Evolutionary conservation across 2,113 vertebrate species (phyloP).

Genomic region (Cranoglanis bouderius): DNA sequence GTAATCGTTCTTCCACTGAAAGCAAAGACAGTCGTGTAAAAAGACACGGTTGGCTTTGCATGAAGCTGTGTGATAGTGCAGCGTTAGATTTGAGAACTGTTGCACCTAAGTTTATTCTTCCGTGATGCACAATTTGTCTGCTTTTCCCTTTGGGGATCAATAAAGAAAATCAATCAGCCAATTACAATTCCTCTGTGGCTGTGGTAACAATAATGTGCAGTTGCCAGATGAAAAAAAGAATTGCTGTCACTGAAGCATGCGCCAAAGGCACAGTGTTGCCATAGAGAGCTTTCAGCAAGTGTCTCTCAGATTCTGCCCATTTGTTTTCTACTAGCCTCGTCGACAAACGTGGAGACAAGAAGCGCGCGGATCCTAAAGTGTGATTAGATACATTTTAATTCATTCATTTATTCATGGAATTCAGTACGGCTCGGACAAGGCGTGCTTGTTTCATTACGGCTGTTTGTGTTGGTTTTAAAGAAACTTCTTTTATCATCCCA

Average conservation of each 20-base stretch:
- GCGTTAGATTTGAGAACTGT: constrained; percentile 2
- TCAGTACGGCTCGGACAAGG: constrained; percentile 66
- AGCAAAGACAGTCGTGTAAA: not conserved
- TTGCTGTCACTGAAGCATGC: constrained; percentile 68
- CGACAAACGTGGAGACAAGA: constrained; percentile 40
- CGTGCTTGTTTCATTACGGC: constrained; percentile 68
- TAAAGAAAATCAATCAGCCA: constrained; percentile 47
- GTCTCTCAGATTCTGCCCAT: constrained; percentile 63
- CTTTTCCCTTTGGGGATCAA: constrained; percentile 38
- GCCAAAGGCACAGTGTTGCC: constrained; percentile 66
- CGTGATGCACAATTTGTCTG: constrained; percentile 24
- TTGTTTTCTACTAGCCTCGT: constrained; percentile 64
- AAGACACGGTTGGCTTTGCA: not conserved
- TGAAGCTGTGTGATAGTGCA: not conserved
- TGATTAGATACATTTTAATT: constrained; percentile 76
- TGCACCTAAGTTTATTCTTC: constrained; percentile 29
- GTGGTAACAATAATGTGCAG: constrained; percentile 61
- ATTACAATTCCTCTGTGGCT: constrained; percentile 50
- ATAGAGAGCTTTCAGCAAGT: constrained; percentile 60
- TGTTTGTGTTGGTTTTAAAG: constrained; percentile 66
- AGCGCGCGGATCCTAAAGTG: constrained; percentile 63
- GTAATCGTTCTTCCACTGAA: not conserved
- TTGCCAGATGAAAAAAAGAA: constrained; percentile 63
- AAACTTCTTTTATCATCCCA: constrained; percentile 59
- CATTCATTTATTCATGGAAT: constrained; percentile 77